Evolutionary conservation across 2,113 vertebrate genomes (phyloP).

Genomic region (Phocoena phocoena): DNA sequence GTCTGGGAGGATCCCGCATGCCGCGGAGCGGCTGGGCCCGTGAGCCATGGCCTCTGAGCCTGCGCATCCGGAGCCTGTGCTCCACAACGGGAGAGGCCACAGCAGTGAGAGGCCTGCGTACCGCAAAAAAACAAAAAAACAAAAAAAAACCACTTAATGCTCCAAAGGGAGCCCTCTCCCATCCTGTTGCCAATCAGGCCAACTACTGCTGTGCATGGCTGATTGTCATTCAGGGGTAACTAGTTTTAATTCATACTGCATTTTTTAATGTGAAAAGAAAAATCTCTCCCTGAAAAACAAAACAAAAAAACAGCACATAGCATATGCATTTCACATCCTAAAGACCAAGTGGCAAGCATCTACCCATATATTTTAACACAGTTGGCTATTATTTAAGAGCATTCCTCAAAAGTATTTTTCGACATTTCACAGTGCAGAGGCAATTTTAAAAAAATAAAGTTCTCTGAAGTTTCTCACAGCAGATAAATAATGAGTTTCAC

Average conservation of each 20-base stretch:
- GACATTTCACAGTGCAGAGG: constrained; percentile 29
- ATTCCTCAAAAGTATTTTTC: not conserved
- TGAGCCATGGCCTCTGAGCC: no score
- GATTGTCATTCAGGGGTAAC: not conserved
- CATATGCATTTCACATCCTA: not conserved
- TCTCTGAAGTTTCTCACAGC: constrained; percentile 33
- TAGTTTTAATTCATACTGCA: not conserved
- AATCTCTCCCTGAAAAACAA: not conserved
- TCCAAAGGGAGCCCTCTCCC: not conserved
- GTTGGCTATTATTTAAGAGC: not conserved
- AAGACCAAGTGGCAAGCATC: not conserved
- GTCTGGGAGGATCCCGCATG: no score
- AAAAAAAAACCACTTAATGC: not conserved
- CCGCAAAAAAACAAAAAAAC: no score
- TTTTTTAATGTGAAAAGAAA: constrained; percentile 2
- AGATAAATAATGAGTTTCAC: not conserved
- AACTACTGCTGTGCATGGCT: not conserved
- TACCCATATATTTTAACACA: not conserved
- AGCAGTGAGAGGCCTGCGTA: no score
- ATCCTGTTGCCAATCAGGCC: not conserved
- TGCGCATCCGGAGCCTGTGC: no score
- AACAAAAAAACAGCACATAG: not conserved
- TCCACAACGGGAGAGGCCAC: no score
- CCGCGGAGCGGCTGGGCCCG: no score
- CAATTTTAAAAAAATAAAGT: constrained; percentile 48